Evolutionary conservation across 2,797 vertebrate genomes (phyloP).

Genomic region (Halcyon badia): DNA sequence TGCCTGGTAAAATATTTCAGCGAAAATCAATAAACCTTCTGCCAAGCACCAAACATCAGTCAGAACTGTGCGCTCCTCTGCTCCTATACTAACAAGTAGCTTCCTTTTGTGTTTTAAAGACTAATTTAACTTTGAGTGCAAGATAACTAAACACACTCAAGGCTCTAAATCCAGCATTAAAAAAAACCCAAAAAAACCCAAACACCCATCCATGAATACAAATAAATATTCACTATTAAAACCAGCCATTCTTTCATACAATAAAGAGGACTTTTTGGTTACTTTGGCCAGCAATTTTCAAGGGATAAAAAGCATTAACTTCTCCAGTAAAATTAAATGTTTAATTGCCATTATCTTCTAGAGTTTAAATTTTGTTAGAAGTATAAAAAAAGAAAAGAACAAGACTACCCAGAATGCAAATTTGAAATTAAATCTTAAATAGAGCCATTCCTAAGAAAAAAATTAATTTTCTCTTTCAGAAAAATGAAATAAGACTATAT

Average conservation of each 20-base stretch:
- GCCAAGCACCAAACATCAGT: rapidly evolving
- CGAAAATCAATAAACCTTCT: neutral
- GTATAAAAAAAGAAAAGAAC: neutral
- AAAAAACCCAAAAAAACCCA: neutral
- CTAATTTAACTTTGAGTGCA: neutral
- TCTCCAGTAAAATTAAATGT: neutral
- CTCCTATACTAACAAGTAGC: neutral
- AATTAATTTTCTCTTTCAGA: neutral
- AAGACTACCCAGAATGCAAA: neutral
- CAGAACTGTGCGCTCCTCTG: neutral
- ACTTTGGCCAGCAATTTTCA: neutral
- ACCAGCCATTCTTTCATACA: neutral
- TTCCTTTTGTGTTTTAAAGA: neutral
- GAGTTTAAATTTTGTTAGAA: neutral
- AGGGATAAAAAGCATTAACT: neutral
- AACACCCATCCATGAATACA: neutral
- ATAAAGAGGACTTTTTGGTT: neutral
- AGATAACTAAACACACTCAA: neutral
- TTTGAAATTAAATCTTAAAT: neutral
- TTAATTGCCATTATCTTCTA: neutral
- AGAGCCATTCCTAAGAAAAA: neutral
- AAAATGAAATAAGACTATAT: neutral
- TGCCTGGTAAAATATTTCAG: neutral
- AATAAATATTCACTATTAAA: neutral
- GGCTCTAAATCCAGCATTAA: neutral